Conservation (phyloP, 1,140 invertebrate genomes). For the Camponotus floridanus region DNA sequence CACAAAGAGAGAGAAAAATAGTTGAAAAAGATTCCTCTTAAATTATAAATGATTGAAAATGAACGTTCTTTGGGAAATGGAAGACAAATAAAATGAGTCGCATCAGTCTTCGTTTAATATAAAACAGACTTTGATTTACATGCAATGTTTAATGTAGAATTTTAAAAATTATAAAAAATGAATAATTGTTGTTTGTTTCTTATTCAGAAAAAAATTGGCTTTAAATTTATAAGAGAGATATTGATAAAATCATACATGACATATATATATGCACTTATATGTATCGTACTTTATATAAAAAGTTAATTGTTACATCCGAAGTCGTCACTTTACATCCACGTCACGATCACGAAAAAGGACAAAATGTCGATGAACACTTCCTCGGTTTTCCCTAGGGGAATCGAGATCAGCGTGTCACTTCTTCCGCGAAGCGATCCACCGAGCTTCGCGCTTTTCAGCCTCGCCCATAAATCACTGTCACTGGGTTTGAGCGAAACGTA, state of each 20-base stretch:
- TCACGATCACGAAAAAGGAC: conserved; percentile 36
- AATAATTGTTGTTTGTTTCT: neutral
- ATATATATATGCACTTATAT: neutral
- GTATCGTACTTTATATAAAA: neutral
- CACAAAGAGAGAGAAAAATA: neutral
- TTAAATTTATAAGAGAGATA: neutral
- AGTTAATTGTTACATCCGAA: conserved; percentile 26
- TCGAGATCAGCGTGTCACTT: conserved; percentile 25
- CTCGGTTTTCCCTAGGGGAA: neutral
- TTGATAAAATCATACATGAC: conserved; percentile 6
- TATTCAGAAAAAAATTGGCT: neutral
- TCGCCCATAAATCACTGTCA: conserved; percentile 71
- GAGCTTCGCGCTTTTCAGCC: conserved; percentile 53
- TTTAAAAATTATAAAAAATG: neutral
- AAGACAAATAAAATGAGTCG: neutral
- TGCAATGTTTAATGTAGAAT: neutral
- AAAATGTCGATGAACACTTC: conserved; percentile 27
- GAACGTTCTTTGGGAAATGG: neutral
- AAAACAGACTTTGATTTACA: neutral
- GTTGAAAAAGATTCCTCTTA: neutral
- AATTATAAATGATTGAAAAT: neutral
- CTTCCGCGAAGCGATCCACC: conserved; percentile 25
- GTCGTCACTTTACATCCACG: conserved; percentile 21
- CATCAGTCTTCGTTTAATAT: neutral
- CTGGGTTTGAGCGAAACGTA: conserved; percentile 66